Conservation (phyloP, 2,113 vertebrate genomes). For the Pygathrix nemaeus region DNA sequence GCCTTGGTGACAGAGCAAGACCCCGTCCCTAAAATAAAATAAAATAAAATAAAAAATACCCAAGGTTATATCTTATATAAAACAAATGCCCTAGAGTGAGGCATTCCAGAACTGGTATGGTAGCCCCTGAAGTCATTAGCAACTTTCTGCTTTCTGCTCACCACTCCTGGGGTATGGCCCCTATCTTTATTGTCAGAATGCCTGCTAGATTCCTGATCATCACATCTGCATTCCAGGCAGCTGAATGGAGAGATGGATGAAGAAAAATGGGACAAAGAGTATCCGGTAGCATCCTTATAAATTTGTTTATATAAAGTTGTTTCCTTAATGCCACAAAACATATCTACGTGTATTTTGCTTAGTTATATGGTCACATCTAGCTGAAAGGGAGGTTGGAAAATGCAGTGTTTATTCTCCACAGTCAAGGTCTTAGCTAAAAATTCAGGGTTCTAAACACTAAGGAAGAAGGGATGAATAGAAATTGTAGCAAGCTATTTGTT, state of each 20-base stretch:
- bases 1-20: no score
- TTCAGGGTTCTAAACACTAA: not conserved
- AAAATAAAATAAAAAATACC: no score
- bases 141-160: not conserved
- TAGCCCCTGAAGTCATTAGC: not conserved
- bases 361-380: not conserved
- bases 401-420: not conserved
- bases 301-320: not conserved
- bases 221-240: not conserved
- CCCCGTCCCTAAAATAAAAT: no score
- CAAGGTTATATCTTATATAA: no score
- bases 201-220: not conserved
- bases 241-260: not conserved
- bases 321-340: not conserved
- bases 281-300: not conserved
- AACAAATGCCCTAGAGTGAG: not conserved
- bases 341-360: not conserved
- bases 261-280: not conserved
- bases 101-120: not conserved
- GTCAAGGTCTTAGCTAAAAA: not conserved
- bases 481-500: not conserved
- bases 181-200: not conserved
- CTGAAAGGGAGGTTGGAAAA: not conserved
- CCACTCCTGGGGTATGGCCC: not conserved
- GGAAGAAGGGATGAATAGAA: not conserved